Evolutionary conservation across 1,140 invertebrate species (phyloP).

Genomic region (Parasteatoda tepidariorum): DNA sequence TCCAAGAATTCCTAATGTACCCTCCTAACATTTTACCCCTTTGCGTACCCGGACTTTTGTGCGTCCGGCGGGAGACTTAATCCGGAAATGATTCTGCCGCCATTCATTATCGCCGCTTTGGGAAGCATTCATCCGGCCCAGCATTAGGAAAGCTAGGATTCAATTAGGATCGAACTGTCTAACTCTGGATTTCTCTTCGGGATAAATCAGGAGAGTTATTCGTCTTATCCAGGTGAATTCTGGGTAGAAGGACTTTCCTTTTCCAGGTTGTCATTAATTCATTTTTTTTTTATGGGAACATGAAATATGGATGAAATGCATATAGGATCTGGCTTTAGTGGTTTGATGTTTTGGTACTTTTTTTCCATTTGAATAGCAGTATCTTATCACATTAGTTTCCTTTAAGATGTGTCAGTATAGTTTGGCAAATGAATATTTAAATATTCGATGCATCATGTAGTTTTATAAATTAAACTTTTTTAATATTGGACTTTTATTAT

Average conservation of each 20-base stretch:
- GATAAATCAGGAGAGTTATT: neutral
- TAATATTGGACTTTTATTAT: too few relatives aligned
- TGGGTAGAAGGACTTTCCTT: neutral
- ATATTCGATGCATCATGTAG: too few relatives aligned
- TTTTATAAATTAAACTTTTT: too few relatives aligned
- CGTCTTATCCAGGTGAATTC: neutral
- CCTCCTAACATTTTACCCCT: neutral
- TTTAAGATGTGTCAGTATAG: too few relatives aligned
- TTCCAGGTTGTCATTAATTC: too few relatives aligned
- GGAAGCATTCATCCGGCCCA: neutral
- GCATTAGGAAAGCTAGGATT: slow-evolving; percentile 1
- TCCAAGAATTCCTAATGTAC: slow-evolving; percentile 12
- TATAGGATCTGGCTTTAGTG: too few relatives aligned
- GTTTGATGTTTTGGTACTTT: too few relatives aligned
- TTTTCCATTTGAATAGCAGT: too few relatives aligned
- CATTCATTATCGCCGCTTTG: slow-evolving; percentile 22
- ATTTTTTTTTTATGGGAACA: too few relatives aligned
- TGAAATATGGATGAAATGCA: too few relatives aligned
- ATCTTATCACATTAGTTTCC: too few relatives aligned
- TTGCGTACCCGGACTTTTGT: neutral
- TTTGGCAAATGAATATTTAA: too few relatives aligned
- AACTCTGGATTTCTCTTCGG: neutral
- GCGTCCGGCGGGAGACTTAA: slow-evolving; percentile 23
- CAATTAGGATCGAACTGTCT: slow-evolving; percentile 8
- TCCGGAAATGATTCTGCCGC: slow-evolving; percentile 28